phyloP scores from a whole-genome alignment of 2,797 vertebrate genomes.

The Enoplosus armatus region DNA sequence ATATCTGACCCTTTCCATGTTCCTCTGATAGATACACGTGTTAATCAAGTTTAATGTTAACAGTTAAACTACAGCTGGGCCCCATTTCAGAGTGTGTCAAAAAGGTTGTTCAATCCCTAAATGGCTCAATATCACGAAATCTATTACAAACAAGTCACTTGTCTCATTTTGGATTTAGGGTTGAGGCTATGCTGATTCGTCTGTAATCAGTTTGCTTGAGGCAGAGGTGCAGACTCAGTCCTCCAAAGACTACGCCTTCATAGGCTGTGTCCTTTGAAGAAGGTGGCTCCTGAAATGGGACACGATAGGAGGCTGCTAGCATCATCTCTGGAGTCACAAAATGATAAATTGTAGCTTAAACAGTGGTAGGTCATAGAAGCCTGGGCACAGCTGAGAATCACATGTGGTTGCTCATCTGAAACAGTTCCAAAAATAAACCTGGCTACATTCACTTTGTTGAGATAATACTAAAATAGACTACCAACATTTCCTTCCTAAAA shows the following conservation, averaged over 20 bases:
- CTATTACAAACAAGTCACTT: not conserved
- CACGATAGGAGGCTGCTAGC: not conserved
- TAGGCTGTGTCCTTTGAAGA: slow-evolving; percentile 17
- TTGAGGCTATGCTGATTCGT: not conserved
- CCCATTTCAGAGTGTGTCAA: not conserved
- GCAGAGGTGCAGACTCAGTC: slow-evolving; percentile 12
- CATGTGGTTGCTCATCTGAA: not conserved
- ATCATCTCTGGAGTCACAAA: slow-evolving; percentile 7
- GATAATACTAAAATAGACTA: not conserved
- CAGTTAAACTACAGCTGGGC: not conserved
- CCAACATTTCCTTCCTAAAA: not conserved
- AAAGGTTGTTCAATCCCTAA: not conserved
- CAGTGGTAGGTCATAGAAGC: not conserved
- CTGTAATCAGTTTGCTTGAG: slow-evolving; percentile 5
- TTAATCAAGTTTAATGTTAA: no score
- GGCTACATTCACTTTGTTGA: not conserved
- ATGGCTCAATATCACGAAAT: slow-evolving; percentile 3
- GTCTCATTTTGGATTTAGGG: not conserved
- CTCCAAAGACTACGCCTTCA: not conserved
- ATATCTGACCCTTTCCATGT: not conserved
- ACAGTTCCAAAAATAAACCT: slow-evolving; percentile 11
- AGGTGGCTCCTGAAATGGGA: slow-evolving; percentile 42
- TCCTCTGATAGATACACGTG: not conserved
- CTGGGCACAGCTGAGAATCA: not conserved
- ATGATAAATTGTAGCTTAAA: slow-evolving; percentile 19